Conservation (phyloP, 2,797 vertebrate species). For the Gouania willdenowi region DNA sequence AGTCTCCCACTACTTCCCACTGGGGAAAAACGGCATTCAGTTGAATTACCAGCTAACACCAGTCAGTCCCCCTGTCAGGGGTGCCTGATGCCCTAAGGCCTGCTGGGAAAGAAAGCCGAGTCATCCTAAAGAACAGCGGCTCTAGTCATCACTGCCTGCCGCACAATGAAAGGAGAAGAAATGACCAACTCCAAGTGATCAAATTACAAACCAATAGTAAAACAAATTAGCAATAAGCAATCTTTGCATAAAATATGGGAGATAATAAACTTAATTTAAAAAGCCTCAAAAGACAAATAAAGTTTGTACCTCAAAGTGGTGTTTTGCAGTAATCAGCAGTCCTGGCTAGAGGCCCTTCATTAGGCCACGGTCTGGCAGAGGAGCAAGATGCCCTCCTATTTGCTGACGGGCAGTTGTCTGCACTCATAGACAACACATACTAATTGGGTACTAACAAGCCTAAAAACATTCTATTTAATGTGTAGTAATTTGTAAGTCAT, state of each 20-base stretch:
- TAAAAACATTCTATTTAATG: constrained; percentile 9
- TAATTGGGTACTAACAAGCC: constrained; percentile 40
- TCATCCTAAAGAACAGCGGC: constrained; percentile 22
- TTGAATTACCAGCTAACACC: constrained; percentile 30
- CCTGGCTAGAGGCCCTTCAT: constrained; percentile 22
- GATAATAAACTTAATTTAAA: too few relatives aligned
- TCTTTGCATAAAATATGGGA: too few relatives aligned
- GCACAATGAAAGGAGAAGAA: constrained; percentile 39
- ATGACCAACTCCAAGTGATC: too few relatives aligned
- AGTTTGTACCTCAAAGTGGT: constrained; percentile 8
- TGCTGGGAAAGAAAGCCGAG: constrained; percentile 11
- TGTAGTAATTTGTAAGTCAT: too few relatives aligned
- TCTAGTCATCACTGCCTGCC: constrained; percentile 31
- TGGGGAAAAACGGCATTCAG: constrained; percentile 14
- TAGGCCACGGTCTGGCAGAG: constrained; percentile 22
- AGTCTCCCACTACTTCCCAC: constrained; percentile 26
- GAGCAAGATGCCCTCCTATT: constrained; percentile 25
- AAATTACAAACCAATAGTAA: too few relatives aligned
- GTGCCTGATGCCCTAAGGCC: constrained; percentile 15
- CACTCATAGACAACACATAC: constrained; percentile 9
- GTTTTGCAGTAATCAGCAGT: constrained; percentile 14
- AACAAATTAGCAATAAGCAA: too few relatives aligned
- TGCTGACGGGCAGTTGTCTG: constrained; percentile 31
- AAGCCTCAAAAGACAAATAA: constrained; percentile 8
- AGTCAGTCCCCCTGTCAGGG: constrained; percentile 20